Base-by-base conservation (phyloP, 2,797 vertebrate species). In the Mus minutoides region DNA sequence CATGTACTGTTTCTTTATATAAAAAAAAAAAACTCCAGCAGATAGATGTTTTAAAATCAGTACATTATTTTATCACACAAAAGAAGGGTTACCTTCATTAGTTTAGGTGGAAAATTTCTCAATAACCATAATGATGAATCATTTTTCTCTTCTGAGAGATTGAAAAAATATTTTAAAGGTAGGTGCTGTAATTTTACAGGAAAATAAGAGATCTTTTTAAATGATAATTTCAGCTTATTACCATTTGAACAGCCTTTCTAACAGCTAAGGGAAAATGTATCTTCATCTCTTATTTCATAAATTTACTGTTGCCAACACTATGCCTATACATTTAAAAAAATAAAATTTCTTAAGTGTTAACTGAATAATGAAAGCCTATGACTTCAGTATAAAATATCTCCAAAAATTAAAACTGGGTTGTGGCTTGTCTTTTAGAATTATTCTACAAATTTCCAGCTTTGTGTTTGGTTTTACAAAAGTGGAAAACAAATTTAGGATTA, bases 231-330 rank as follows among this genome's bases (percentile, higher is more conserved):
- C 86, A 97, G 95, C 95, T 97, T 97, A 97, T 98, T 98, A 98
- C 73, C 93, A 97, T 98, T 97, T 98, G 96, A 98, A 97, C 91
- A 96, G 95, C 76, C 90, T 93, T 98, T 96, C 96, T 97, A 93
- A 77, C 96, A 98, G 88, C 88, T 96, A 97, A 94, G 0, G 0
- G 80, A 90, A 97, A 97, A 91, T 94, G 90, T 95, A 95, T 96
- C 95, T 97, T 97, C 95, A 96, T 98, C 88, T 98, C 97, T 97
- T 98, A 97, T 97, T 98, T 97, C 93, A 97, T 97, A 98, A 97
- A 97, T 95, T 97, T 29, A 2, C 2, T 13, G 73, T 96, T 96
- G 85, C 97, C 95, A 97, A 93, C 85, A 91, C 77, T 82, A 43
- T 62, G 43, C 56, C 40, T 11, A 79, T 97, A 88, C 11, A 0